phyloP scores from a whole-genome alignment of 92 coral and sea anemone genomes.

The Isaurus tuberculatus region DNA sequence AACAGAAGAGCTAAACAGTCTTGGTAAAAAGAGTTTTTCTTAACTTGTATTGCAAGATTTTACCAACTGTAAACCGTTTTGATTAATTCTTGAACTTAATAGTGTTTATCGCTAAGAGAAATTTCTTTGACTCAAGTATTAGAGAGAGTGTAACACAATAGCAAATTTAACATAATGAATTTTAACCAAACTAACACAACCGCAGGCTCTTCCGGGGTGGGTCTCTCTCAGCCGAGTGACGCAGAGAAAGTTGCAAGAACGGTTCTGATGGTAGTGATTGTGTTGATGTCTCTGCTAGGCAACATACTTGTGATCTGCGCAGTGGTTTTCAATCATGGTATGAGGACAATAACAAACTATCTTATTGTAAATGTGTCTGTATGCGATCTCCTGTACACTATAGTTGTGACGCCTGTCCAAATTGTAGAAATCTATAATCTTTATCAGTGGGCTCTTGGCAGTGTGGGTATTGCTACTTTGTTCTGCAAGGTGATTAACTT shows the following conservation, averaged over 20 bases:
- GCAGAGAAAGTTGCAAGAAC: constrained; percentile 16
- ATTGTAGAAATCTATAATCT: constrained; percentile 57
- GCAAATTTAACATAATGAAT: neutral
- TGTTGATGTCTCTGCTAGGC: constrained; percentile 68
- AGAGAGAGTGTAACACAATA: neutral
- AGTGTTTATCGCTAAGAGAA: neutral
- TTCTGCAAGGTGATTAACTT: constrained; percentile 84
- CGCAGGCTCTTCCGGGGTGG: neutral
- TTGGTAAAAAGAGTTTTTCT: no score
- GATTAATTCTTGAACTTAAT: no score
- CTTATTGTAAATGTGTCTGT: constrained; percentile 83
- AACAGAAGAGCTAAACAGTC: no score
- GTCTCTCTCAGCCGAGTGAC: neutral
- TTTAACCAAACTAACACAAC: neutral
- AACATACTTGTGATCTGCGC: constrained; percentile 74
- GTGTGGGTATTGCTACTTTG: constrained; percentile 50
- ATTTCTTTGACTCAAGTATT: neutral
- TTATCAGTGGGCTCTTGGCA: constrained; percentile 65
- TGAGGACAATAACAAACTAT: constrained; percentile 80
- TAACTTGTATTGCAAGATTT: no score
- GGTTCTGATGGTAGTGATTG: constrained; percentile 23
- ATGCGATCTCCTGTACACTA: constrained; percentile 75
- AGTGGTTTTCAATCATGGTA: constrained; percentile 61
- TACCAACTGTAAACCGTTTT: no score
- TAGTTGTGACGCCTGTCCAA: constrained; percentile 69